Evolutionary conservation across 2,888 invertebrate species (phyloP).

Genomic region (Temnothorax rugatulus): DNA sequence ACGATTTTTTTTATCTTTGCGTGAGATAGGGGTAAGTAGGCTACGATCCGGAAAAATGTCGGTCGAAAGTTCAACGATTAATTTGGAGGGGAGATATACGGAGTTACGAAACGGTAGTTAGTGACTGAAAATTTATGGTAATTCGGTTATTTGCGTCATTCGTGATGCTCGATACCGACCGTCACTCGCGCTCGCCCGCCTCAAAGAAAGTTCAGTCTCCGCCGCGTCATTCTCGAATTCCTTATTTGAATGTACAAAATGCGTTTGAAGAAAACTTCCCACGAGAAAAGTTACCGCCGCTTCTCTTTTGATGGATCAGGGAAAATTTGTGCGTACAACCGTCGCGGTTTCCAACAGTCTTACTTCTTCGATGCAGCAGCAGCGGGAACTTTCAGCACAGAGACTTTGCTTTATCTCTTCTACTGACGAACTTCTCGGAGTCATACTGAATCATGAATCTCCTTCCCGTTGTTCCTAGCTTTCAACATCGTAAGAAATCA

Average conservation of each 20-base stretch:
- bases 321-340: conserved; percentile 52
- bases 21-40: background rate
- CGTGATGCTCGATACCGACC: conserved; percentile 30
- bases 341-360: conserved; percentile 29
- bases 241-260: conserved; percentile 53
- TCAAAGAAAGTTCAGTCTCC: conserved; percentile 26
- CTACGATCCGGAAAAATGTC: conserved; percentile 20
- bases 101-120: conserved; percentile 18
- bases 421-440: conserved; percentile 33
- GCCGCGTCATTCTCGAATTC: conserved; percentile 41
- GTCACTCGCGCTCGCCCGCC: background rate
- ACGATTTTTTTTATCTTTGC: background rate
- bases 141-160: conserved; percentile 44
- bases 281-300: conserved; percentile 35
- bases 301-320: conserved; percentile 37
- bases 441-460: background rate
- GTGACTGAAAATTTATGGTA: conserved; percentile 42
- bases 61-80: conserved; percentile 28
- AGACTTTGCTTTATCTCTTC: conserved; percentile 21
- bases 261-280: conserved; percentile 28
- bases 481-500: conserved; percentile 5
- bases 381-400: conserved; percentile 1
- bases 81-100: background rate
- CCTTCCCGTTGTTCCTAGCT: background rate
- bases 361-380: background rate